phyloP scores from a whole-genome alignment of 2,797 vertebrate genomes.

The Lepus townsendii region DNA sequence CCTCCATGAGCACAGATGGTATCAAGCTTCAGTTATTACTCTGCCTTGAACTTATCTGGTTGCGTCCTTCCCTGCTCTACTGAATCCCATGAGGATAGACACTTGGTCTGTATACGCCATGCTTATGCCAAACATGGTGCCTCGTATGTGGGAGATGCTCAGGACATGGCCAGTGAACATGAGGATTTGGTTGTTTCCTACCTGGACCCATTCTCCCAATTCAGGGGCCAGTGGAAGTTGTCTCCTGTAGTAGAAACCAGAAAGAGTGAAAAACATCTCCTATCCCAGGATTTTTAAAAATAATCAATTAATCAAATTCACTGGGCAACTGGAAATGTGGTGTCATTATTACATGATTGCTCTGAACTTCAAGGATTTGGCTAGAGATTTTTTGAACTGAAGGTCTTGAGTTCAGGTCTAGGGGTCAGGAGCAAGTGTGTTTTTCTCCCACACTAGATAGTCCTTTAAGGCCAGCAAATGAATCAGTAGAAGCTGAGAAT shows the following conservation, averaged over 20 bases:
- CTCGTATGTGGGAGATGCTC: not conserved
- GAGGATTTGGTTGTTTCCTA: slow-evolving; percentile 26
- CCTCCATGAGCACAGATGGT: not conserved
- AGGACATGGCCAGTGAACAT: not conserved
- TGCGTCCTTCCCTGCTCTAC: not conserved
- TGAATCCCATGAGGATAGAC: not conserved
- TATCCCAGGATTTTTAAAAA: slow-evolving; percentile 24
- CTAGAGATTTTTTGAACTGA: not conserved
- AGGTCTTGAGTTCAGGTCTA: not conserved
- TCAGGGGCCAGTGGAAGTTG: not conserved
- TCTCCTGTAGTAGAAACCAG: not conserved
- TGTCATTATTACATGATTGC: not conserved
- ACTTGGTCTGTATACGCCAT: not conserved
- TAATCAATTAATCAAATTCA: not conserved
- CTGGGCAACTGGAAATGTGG: not conserved
- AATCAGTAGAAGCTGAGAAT: slow-evolving; percentile 20
- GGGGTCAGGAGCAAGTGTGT: not conserved
- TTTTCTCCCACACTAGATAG: not conserved
- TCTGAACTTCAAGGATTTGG: not conserved
- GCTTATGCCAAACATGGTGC: not conserved
- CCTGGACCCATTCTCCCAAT: not conserved
- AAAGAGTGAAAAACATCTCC: not conserved
- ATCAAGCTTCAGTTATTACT: not conserved
- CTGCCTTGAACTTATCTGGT: not conserved
- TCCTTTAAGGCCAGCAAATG: slow-evolving; percentile 33